Evolutionary conservation across 2,888 invertebrate genomes (phyloP).

Genomic region (Hetaerina titia): DNA sequence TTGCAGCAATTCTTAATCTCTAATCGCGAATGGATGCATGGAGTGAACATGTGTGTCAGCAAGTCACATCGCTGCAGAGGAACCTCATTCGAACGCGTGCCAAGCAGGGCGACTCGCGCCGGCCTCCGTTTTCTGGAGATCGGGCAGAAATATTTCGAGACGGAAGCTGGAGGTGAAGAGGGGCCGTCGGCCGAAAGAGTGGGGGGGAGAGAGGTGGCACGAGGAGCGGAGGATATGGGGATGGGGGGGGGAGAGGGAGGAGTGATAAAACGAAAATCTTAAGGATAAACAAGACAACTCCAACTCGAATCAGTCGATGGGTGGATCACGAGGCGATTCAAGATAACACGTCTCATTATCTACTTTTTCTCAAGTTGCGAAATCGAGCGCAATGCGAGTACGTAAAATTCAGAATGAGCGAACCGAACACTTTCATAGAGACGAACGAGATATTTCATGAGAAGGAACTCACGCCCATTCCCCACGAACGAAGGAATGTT

Average conservation of each 20-base stretch:
- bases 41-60: neutral
- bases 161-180: constrained; percentile 30
- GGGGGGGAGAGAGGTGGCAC: neutral
- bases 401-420: neutral
- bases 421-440: neutral
- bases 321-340: neutral
- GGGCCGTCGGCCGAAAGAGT: constrained; percentile 6
- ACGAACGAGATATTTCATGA: neutral
- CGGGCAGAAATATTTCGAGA: neutral
- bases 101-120: neutral
- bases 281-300: neutral
- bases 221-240: neutral
- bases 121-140: neutral
- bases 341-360: neutral
- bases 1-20: too few relatives aligned
- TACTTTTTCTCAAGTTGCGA: neutral
- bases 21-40: too few relatives aligned
- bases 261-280: neutral
- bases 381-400: neutral
- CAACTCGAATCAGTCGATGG: neutral
- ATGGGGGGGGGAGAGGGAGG: neutral
- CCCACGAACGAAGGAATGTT: neutral
- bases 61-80: neutral
- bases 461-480: neutral
- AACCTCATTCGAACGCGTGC: neutral